phyloP scores from a whole-genome alignment of 2,113 vertebrate genomes.

The Macrotus californicus region DNA sequence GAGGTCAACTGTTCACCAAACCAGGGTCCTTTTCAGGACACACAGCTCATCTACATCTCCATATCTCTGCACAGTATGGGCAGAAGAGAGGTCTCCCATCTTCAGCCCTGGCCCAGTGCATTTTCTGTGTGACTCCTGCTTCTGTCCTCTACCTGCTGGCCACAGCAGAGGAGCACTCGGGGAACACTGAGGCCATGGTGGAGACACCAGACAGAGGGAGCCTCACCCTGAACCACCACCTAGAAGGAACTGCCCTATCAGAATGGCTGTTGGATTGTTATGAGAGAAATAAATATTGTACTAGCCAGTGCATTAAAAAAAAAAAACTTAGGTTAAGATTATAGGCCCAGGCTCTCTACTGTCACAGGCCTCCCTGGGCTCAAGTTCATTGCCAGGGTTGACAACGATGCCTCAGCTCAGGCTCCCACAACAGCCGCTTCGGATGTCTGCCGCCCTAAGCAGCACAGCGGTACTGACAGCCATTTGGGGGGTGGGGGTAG shows the following conservation, averaged over 20 bases:
- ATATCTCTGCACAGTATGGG: neutral
- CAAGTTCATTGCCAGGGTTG: neutral
- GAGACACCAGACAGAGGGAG: neutral
- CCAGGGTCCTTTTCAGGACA: too few species aligned
- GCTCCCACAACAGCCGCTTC: rapidly evolving
- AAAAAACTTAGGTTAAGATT: neutral
- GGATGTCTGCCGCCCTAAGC: neutral
- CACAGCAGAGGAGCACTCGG: neutral
- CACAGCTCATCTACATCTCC: neutral
- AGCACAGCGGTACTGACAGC: neutral
- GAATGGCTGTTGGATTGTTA: neutral
- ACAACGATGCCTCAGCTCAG: neutral
- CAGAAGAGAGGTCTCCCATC: neutral
- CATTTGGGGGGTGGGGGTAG: neutral
- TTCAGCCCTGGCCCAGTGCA: neutral
- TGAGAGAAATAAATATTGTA: neutral
- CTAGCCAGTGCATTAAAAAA: neutral
- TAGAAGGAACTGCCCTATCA: neutral
- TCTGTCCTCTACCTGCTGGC: neutral
- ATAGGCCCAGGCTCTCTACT: neutral
- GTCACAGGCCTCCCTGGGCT: neutral
- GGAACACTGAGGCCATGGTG: neutral
- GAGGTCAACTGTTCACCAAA: neutral
- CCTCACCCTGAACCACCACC: neutral
- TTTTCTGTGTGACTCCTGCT: neutral